Evolutionary conservation across 2,113 vertebrate genomes (phyloP), one percentile per base, ranked within the genome.

Genomic region (Misgurnus mizolepis): DNA sequence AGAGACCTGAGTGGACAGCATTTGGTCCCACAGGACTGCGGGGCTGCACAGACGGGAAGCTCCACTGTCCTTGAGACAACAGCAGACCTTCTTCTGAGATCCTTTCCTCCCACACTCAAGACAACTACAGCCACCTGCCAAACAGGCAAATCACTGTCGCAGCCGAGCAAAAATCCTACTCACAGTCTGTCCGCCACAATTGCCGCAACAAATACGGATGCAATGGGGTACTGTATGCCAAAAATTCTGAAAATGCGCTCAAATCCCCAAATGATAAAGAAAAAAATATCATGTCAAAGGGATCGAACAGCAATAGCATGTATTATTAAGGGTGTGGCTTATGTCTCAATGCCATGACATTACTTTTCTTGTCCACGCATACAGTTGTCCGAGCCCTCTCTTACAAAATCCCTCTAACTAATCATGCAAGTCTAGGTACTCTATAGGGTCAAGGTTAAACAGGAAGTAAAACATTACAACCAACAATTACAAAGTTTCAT

Each of bases 21-120:
- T 69, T 71, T 10, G 80, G 76, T 80, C 80, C 71, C 83, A 69
- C 66, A 81, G 79, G 79, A 84, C 75, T 78, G 76, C n/a, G 67
- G 67, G 82, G 73, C 82, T 76, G 80, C 65, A 60, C 80, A 79
- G 83, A 84, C 71, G 67, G 83, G 71, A 84, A 84, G 83, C 83
- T 66, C 43, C 70, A 15, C 76, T 75, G 69, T 82, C 67, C 73
- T 67, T 58, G 71, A 71, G 77, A 78, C 79, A 84, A 80, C 39
- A 84, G 71, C 71, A 76, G 58, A 73, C 69, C 80, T 75, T 77
- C 68, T 83, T 76, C 72, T 78, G 65, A 77, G 56, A 61, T 73
- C 71, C 71, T 82, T 67, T 40, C 80, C 73, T 80, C 80, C 79
- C 84, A 86, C 79, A 84, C 78, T 75, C 79, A 83, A 78, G 70